Base-by-base conservation (phyloP, 2,797 vertebrate genomes). In the Chiroxiphia lanceolata region DNA sequence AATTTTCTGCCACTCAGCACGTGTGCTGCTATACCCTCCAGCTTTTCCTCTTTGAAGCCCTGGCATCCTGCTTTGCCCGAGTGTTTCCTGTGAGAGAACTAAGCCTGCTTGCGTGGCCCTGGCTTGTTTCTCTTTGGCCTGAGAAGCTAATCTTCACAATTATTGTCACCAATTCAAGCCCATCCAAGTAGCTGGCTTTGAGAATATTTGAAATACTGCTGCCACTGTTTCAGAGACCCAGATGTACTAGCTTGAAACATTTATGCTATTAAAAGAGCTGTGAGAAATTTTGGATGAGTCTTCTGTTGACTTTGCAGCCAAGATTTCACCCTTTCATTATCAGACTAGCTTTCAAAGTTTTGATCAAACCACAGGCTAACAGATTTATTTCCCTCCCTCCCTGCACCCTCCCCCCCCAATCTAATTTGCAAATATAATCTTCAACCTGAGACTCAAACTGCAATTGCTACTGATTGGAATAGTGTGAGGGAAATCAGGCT, bases 121-220 rank as follows among this genome's bases (percentile, higher is more conserved):
- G 94, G 77, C 25, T 9, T 74, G 42, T 65, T 94, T 93, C 75
- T 94, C 29, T 57, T 94, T 95, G 94, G 91, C 91, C 81, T 59
- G 68, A 87, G 90, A 87, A 71, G n/a, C 68, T 75, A 29, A 89
- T 89, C 88, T 89, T 89, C 86, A 56, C 77, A 79, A 89, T 95
- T 93, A 89, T 54, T 90, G 90, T 89, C 81, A 64, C 69, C 81
- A 87, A 84, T 96, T 95, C 90, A 95, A 95, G 68, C 60, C 68
- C 78, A 92, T 97, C 88, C 86, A 96, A 96, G 57, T 92, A 71
- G 77, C 71, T 96, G 93, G 84, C 93, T 95, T 93, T 71, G 60
- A 96, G 91, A 81, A 74, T 93, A 80, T 92, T 90, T 94, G 75
- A 94, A 92, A 97, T 95, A 96, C 94, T 96, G 88, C 86, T 94